Evolutionary conservation across 2,888 invertebrate genomes (phyloP).

Genomic region (Hypercompe scribonia): DNA sequence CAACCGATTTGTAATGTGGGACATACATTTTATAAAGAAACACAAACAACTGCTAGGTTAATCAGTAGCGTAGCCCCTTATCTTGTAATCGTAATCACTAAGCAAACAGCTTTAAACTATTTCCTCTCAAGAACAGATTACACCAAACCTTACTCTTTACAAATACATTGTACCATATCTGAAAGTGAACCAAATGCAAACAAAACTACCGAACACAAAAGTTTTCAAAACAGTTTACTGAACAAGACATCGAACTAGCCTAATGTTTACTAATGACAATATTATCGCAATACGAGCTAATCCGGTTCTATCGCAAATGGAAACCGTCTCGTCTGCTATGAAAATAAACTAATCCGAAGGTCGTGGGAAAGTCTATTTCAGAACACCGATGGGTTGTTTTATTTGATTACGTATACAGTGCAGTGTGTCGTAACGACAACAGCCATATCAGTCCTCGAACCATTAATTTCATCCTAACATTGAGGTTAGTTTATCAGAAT

Average conservation of each 20-base stretch:
- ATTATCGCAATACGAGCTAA: constrained; percentile 17
- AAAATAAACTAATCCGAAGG: constrained; percentile 20
- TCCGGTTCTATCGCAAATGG: constrained; percentile 19
- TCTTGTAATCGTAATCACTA: background rate
- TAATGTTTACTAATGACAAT: constrained; percentile 4
- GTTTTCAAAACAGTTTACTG: constrained; percentile 9
- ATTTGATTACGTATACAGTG: constrained; percentile 9
- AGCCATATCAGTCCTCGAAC: background rate
- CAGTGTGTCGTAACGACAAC: background rate
- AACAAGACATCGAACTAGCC: background rate
- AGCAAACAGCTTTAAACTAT: too few species aligned
- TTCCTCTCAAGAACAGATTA: too few species aligned
- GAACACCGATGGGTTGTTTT: constrained; percentile 16
- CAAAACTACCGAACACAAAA: background rate
- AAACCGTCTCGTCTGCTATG: constrained; percentile 15
- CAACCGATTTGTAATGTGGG: too few species aligned
- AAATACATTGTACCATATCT: background rate
- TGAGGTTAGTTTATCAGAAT: constrained; percentile 33
- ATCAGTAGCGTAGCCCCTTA: background rate
- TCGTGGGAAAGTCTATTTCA: constrained; percentile 39
- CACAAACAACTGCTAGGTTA: too few species aligned
- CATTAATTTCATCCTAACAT: background rate
- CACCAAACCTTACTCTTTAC: background rate
- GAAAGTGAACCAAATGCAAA: background rate
- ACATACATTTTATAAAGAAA: too few species aligned